These are phyloP conservation scores for Cololabis saira DNA, from an alignment of 2,113 vertebrate genomes.

Conservation along the genomic window DNA sequence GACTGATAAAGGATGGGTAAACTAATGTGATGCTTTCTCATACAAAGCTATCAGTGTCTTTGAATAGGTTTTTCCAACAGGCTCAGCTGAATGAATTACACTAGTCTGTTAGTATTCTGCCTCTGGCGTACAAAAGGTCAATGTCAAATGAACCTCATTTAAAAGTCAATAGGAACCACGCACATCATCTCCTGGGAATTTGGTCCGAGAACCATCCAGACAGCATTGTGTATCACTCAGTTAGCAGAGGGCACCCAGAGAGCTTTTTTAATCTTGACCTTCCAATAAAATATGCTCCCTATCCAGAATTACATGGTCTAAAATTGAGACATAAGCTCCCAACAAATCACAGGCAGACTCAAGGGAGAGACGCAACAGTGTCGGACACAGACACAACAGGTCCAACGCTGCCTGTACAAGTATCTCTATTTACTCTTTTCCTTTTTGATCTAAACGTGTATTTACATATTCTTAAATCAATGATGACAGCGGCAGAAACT, in stretches of 20 bases:
- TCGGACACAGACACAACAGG: conserved; percentile 58
- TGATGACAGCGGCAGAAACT: background rate
- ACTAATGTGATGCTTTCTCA: conserved; percentile 70
- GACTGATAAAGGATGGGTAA: conserved; percentile 72
- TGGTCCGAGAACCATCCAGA: conserved; percentile 70
- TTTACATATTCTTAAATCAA: background rate
- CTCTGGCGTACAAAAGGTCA: conserved; percentile 78
- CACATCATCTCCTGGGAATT: conserved; percentile 82
- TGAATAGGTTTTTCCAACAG: conserved; percentile 65
- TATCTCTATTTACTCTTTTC: background rate
- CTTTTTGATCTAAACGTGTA: background rate
- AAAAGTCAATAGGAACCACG: conserved; percentile 81
- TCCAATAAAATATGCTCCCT: conserved; percentile 81
- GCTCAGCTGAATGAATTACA: conserved; percentile 75
- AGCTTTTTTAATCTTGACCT: conserved; percentile 82
- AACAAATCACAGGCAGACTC: conserved; percentile 73
- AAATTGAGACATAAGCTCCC: conserved; percentile 77
- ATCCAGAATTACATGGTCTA: conserved; percentile 76
- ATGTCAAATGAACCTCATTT: conserved; percentile 84
- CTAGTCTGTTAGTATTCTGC: conserved; percentile 79
- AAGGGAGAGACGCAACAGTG: conserved; percentile 61
- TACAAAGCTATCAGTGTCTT: conserved; percentile 65
- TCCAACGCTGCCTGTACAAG: conserved; percentile 28
- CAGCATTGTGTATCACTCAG: conserved; percentile 79
- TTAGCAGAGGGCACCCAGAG: conserved; percentile 73